Evolutionary conservation across 2,888 invertebrate genomes (phyloP).

Genomic region (Dysmachus trigonus): DNA sequence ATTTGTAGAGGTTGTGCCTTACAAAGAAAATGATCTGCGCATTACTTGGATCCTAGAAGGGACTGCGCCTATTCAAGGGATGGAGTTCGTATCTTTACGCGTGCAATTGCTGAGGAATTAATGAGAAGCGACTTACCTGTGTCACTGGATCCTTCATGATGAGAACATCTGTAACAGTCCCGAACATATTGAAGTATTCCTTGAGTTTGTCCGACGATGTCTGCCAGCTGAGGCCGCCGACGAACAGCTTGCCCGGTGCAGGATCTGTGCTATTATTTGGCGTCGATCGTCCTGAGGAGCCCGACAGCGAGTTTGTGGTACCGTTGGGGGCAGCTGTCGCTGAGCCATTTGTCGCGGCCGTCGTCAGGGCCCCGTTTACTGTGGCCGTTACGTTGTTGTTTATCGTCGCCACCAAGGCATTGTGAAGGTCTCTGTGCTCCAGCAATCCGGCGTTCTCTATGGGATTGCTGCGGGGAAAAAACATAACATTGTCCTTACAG

Average conservation of each 20-base stretch:
- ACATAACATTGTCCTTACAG: constrained; percentile 49
- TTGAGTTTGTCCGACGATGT: constrained; percentile 91
- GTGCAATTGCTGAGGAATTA: background rate
- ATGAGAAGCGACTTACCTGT: constrained; percentile 73
- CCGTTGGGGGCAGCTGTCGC: constrained; percentile 54
- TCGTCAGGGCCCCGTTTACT: constrained; percentile 58
- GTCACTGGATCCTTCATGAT: constrained; percentile 95
- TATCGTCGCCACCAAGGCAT: constrained; percentile 66
- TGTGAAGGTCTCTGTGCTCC: constrained; percentile 63
- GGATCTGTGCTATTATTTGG: constrained; percentile 74
- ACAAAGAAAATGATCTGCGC: background rate
- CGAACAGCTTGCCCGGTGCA: constrained; percentile 87
- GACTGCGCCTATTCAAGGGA: background rate
- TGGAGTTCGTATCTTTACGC: background rate
- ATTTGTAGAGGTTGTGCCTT: background rate
- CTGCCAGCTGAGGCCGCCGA: constrained; percentile 93
- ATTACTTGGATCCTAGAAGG: background rate
- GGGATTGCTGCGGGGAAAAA: constrained; percentile 66
- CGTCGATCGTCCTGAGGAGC: constrained; percentile 79
- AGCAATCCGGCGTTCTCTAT: constrained; percentile 65
- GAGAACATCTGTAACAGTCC: constrained; percentile 88
- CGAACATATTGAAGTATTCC: constrained; percentile 92
- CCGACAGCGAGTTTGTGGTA: constrained; percentile 67
- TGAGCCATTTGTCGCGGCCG: constrained; percentile 57
- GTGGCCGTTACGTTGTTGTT: constrained; percentile 60